phyloP scores from a whole-genome alignment of 2,113 vertebrate species.

The Corynorhinus townsendii region DNA sequence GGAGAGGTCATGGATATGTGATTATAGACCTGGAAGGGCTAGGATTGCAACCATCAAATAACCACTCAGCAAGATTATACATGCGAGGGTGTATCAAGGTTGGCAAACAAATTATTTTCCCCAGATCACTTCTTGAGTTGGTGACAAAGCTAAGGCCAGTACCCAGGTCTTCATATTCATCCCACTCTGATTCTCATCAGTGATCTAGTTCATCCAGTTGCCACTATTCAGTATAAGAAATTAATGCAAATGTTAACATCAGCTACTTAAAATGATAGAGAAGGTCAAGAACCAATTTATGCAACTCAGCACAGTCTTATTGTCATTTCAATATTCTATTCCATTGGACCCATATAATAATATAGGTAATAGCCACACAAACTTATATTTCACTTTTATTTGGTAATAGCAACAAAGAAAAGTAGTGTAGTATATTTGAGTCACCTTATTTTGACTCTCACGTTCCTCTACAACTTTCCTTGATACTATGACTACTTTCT shows the following conservation, averaged over 20 bases:
- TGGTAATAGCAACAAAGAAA: not conserved
- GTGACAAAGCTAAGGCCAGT: not conserved
- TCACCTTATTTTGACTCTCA: not conserved
- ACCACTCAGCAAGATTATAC: not conserved
- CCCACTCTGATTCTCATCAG: not conserved
- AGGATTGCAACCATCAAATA: not conserved
- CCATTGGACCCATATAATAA: not conserved
- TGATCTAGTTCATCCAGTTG: not conserved
- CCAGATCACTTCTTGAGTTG: not conserved
- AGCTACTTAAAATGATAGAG: not conserved
- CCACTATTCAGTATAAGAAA: not conserved
- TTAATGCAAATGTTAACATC: not conserved
- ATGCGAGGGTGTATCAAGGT: not conserved
- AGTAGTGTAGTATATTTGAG: not conserved
- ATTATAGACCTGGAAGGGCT: conserved; percentile 8
- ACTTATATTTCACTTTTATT: not conserved
- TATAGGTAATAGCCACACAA: not conserved
- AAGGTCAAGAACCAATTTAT: not conserved
- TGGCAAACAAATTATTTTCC: not conserved
- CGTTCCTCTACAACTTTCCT: not conserved
- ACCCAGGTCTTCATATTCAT: not conserved
- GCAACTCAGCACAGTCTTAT: not conserved
- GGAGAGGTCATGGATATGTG: not conserved
- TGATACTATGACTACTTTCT: not conserved
- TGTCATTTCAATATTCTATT: not conserved